Evolutionary conservation across 2,113 vertebrate genomes (phyloP).

Genomic region (Sapajus apella): DNA sequence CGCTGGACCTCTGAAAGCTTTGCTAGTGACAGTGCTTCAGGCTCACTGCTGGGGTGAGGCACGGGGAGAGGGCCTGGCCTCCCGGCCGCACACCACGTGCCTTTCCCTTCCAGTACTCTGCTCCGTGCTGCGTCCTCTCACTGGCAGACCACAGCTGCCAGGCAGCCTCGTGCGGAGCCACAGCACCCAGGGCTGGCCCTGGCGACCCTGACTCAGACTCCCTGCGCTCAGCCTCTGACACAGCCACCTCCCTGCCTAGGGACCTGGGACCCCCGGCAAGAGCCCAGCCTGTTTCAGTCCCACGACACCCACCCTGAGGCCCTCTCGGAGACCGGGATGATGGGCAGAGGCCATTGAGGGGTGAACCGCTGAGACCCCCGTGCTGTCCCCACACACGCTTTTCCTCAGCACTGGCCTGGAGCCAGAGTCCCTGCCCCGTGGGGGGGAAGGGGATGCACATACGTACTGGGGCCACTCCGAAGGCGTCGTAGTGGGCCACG

Average conservation of each 20-base stretch:
- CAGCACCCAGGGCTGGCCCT: background rate
- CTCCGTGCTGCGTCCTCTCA: background rate
- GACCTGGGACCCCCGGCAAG: too few relatives aligned
- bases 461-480: constrained; percentile 95
- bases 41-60: background rate
- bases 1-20: too few relatives aligned
- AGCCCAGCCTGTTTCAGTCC: background rate
- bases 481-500: constrained; percentile 97
- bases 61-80: background rate
- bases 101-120: background rate
- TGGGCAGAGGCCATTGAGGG: accelerated
- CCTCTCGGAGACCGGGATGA: background rate
- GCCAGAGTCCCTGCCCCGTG: background rate
- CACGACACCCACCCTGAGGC: background rate
- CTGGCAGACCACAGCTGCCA: too few relatives aligned
- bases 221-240: background rate
- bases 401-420: background rate
- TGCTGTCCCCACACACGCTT: background rate
- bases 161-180: background rate
- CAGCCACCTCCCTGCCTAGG: background rate
- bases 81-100: accelerated
- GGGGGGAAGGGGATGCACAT: background rate
- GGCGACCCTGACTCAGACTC: background rate
- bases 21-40: background rate
- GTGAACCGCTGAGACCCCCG: background rate